phyloP scores from a whole-genome alignment of 2,888 invertebrate genomes.

The Lycocerus yunnanus region DNA sequence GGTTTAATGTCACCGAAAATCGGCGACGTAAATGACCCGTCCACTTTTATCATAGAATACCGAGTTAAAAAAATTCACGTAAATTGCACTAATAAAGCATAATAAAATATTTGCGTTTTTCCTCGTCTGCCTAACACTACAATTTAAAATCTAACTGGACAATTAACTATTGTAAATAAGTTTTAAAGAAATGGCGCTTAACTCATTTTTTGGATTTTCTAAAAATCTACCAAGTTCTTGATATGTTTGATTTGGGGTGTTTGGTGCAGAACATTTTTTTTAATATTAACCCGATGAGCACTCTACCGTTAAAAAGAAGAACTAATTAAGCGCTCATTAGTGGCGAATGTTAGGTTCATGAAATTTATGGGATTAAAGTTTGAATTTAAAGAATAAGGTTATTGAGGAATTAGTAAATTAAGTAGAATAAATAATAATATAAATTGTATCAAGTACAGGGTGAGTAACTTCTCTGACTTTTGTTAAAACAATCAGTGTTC shows the following conservation, averaged over 20 bases:
- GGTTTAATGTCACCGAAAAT: background rate
- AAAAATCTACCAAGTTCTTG: background rate
- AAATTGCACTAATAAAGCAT: conserved; percentile 3
- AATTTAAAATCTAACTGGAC: background rate
- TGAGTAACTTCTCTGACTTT: too few relatives aligned
- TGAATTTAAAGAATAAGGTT: too few relatives aligned
- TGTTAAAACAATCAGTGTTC: too few relatives aligned
- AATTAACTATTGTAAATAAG: background rate
- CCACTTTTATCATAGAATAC: background rate
- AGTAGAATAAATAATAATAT: too few relatives aligned
- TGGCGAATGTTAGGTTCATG: background rate
- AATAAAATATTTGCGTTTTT: background rate
- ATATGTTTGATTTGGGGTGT: background rate
- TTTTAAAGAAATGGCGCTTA: background rate
- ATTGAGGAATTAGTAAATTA: too few relatives aligned
- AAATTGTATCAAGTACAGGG: too few relatives aligned
- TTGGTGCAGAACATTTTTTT: background rate
- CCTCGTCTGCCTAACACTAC: background rate
- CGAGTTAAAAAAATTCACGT: background rate
- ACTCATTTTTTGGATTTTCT: background rate
- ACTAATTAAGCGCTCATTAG: background rate
- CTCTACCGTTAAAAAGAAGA: background rate
- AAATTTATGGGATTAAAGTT: too few relatives aligned
- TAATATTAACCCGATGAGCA: background rate
- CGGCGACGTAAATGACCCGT: background rate